Base-by-base conservation (phyloP, 2,797 vertebrate genomes). In the Semaprochilodus insignis region DNA sequence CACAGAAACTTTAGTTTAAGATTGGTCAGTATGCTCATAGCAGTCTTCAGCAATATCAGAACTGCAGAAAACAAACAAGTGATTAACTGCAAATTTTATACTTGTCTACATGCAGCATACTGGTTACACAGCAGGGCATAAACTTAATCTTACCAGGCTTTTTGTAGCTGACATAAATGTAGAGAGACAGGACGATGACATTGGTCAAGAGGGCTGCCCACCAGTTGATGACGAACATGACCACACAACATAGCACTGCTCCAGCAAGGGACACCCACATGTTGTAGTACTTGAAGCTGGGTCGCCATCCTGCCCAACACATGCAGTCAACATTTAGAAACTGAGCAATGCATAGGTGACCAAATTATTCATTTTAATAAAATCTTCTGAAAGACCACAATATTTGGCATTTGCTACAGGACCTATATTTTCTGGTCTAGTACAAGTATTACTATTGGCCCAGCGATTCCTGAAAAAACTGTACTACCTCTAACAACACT, bases 181-280 rank as follows among this genome's bases (percentile, higher is more conserved):
- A 99, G 31, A 99, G 96, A 14, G 95, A 97, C 88, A 99, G 91
- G 40, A 99, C 97, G 36, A 99, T 99, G 88, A 97, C 96, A 0
- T 99, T 99, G 4, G 98, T 99, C 73, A 99, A 87, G 74, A 99
- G 92, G 16, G 98, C 98, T 3, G 98, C 97, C 96, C 95, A 96
- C 98, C 98, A 99, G 90, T 99, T 99, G 91, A 99, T 99, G 88
- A 99, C 96, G 86, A 99, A 99, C 98, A 99, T 99, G 80, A 99
- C 97, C 84, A 96, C 97, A 48, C 98, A 99, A 91, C 98, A 99
- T 27, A 99, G 93, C 54, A 98, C 80, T 0, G 98, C 97, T 87
- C 98, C 98, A 36, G 96, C 87, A 3, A 99, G 95, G 23, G 98
- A 99, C 85, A 98, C 96, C 98, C 98, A 99, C 98, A 99, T 99